A percentile compares a stretch with the other conserved stretches of the same genome.
Evolutionary conservation across 2,888 invertebrate genomes (phyloP).

Genomic region (Melieria crassipennis): DNA sequence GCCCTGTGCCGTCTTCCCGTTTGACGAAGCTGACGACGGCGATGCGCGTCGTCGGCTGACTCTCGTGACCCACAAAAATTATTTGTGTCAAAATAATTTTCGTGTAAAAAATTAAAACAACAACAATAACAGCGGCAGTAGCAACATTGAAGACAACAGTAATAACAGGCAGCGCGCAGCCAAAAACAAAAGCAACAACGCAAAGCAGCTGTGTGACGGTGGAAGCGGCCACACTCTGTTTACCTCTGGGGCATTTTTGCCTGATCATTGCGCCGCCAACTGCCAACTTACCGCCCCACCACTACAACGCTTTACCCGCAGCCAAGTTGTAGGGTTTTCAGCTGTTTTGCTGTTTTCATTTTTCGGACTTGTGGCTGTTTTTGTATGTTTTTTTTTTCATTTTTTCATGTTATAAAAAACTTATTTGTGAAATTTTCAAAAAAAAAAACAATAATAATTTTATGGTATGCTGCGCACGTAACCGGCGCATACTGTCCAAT

Average conservation of each 20-base stretch:
- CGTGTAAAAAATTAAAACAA: constrained; percentile 45
- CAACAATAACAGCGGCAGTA: constrained; percentile 9
- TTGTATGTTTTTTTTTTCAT: constrained; percentile 4
- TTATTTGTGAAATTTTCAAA: constrained; percentile 56
- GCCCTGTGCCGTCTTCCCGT: not conserved
- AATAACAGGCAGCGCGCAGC: not conserved
- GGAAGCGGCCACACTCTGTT: not conserved
- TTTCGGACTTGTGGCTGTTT: not conserved
- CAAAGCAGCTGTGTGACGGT: not conserved
- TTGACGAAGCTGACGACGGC: constrained; percentile 5
- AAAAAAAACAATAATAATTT: constrained; percentile 2
- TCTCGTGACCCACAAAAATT: constrained; percentile 57
- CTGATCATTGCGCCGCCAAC: not conserved
- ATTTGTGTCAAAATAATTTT: constrained; percentile 60
- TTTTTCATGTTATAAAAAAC: constrained; percentile 54
- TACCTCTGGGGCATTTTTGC: not conserved
- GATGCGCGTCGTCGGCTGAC: constrained; percentile 46
- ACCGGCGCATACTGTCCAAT: not conserved
- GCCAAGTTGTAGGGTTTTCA: not conserved
- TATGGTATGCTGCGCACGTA: constrained; percentile 25
- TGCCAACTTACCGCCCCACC: constrained; percentile 14
- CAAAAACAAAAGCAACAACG: not conserved
- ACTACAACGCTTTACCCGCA: not conserved
- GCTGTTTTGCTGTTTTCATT: not conserved
- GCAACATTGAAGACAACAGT: constrained; percentile 13